Evolutionary conservation across 1,140 invertebrate genomes (phyloP), one percentile per base, ranked within the genome.

Genomic region (Orius laevigatus): DNA sequence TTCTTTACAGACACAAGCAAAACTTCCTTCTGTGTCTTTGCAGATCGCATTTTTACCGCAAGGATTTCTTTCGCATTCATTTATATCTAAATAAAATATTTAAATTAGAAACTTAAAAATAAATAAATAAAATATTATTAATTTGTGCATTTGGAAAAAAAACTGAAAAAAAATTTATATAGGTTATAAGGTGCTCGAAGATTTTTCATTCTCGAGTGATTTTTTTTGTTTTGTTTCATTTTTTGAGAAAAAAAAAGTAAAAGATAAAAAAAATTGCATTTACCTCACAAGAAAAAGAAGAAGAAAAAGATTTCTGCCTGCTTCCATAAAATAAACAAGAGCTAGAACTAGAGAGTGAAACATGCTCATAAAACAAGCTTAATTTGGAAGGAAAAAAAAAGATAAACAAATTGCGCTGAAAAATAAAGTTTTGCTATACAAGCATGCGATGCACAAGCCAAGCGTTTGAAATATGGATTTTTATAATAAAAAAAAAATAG

Each of bases 11-110:
- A 73, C 70, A 65, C 88, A 93, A 54, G 73, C 67, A 60, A 79
- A 92, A 63, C 84, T 87, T 43, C 89, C 89, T 39, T 83, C 63
- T 15, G 83, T 88, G 63, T 93, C 87, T 54, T 76, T 81, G 64
- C 89, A 94, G 46, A 81, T 67, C 16, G 87, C 82, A 60, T 91
- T 85, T 56, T 72, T 71, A 56, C 85, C 84, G 64, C 88, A 92
- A 25, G 84, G 81, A 65, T 79, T 84, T 65, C 73, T 75, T 62
- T 79, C 73, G 68, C 86, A 90, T 72, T 89, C 86, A 71, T 91
- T 83, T 66, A 89, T 71, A 76, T 89, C 86, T 90, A 61, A 49
- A 59, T 36, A 43, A 15, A 20, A 38, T 15, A 14, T 5, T 6
- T 16, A 6, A 42, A 46, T 18, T 14, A 1, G 43, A 42, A 43